A percentile compares a stretch with the other conserved stretches of the same genome.
These are phyloP conservation scores for Ischnura elegans DNA, from an alignment of 2,888 invertebrate genomes.

Conservation along the genomic window DNA sequence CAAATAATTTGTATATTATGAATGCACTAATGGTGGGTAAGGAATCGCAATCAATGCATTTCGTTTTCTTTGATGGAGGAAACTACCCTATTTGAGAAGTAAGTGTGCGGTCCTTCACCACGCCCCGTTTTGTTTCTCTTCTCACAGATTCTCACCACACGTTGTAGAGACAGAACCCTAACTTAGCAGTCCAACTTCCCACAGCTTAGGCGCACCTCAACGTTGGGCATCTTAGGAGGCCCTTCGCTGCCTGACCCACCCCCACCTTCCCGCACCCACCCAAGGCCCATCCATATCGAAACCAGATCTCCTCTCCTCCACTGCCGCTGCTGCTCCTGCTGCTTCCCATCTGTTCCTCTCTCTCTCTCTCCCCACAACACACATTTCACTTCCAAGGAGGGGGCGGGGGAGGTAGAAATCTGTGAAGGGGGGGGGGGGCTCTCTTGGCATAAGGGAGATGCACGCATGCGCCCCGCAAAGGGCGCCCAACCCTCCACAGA, in stretches of 20 bases:
- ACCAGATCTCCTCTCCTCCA: conserved; percentile 59
- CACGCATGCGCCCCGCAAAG: neutral
- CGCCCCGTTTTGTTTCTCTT: too few relatives aligned
- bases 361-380: too few relatives aligned
- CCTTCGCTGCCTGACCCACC: neutral
- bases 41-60: too few relatives aligned
- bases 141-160: neutral
- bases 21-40: too few relatives aligned
- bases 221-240: neutral
- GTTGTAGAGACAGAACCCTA: neutral
- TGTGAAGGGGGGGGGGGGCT: neutral
- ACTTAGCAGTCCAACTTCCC: neutral
- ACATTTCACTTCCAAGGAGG: neutral
- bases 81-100: too few relatives aligned
- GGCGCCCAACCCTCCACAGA: neutral
- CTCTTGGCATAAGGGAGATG: neutral
- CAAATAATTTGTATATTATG: too few relatives aligned
- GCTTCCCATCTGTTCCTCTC: conserved; percentile 62
- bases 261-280: neutral
- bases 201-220: neutral
- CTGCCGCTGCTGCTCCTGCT: too few relatives aligned
- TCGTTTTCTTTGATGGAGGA: too few relatives aligned
- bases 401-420: neutral
- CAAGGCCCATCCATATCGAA: conserved; percentile 28
- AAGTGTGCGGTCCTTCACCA: too few relatives aligned